Evolutionary conservation across 92 coral and sea anemone genomes (phyloP).

Genomic region (Montipora capitata): DNA sequence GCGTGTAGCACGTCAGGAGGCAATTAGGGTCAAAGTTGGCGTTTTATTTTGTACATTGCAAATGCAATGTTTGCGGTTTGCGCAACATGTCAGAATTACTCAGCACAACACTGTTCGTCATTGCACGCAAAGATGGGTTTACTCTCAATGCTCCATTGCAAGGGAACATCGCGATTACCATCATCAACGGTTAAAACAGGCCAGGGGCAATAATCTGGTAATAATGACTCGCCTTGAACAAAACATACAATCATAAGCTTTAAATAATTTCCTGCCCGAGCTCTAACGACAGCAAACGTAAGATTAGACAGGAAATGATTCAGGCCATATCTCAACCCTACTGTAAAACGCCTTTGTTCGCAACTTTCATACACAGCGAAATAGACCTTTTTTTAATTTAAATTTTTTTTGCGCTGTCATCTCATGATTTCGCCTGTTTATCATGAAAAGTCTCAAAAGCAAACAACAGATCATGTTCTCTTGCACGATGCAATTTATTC

Average conservation of each 20-base stretch:
- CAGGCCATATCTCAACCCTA: not conserved
- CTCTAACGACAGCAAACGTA: not conserved
- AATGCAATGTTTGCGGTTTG: constrained; percentile 34
- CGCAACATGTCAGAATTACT: constrained; percentile 54
- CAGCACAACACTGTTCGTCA: constrained; percentile 50
- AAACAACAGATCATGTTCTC: not conserved
- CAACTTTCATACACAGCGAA: not conserved
- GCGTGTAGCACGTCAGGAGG: not conserved
- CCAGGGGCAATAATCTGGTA: constrained; percentile 4
- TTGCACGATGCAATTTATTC: constrained; percentile 19
- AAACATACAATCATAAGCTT: constrained; percentile 3
- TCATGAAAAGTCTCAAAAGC: not conserved
- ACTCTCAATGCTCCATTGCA: not conserved
- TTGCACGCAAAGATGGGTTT: constrained; percentile 44
- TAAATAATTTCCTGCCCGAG: constrained; percentile 50
- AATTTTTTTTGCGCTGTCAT: not conserved
- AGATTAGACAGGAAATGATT: constrained; percentile 44
- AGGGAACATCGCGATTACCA: constrained; percentile 10
- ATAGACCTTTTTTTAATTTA: too few relatives aligned
- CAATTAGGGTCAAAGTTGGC: not conserved
- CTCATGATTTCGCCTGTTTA: not conserved
- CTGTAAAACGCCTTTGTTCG: constrained; percentile 10
- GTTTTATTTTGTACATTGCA: constrained; percentile 12
- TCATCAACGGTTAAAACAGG: constrained; percentile 26
- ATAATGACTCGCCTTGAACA: constrained; percentile 21